Evolutionary conservation across 2,113 vertebrate species (phyloP).

Genomic region (Pantherophis guttatus): DNA sequence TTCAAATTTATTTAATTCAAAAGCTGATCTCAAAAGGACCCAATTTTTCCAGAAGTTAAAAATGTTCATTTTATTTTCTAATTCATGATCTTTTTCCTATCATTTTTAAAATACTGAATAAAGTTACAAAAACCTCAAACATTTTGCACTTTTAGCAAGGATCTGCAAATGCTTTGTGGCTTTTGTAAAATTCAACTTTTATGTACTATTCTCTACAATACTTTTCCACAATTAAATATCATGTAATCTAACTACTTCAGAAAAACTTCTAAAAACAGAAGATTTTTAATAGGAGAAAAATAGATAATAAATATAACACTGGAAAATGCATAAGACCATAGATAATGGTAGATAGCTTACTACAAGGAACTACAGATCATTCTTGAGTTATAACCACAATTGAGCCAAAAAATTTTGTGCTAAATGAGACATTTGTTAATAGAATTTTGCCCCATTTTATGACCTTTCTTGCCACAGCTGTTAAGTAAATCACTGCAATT

Average conservation of each 20-base stretch:
- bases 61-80: background rate
- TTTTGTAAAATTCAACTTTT: background rate
- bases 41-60: conserved; percentile 11
- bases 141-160: background rate
- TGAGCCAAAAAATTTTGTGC: background rate
- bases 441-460: background rate
- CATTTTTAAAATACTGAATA: background rate
- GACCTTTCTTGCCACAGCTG: background rate
- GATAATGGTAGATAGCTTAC: background rate
- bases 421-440: background rate
- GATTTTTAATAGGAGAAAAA: background rate
- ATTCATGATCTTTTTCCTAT: background rate
- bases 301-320: background rate
- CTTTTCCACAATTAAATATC: background rate
- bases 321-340: background rate
- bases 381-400: background rate
- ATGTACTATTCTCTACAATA: background rate
- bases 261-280: background rate
- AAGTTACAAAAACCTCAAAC: background rate
- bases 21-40: background rate
- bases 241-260: background rate
- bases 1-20: conserved; percentile 10
- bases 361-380: background rate
- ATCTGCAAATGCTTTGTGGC: background rate
- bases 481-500: background rate